phyloP scores from a whole-genome alignment of 2,797 vertebrate species.

The Spizella passerina region DNA sequence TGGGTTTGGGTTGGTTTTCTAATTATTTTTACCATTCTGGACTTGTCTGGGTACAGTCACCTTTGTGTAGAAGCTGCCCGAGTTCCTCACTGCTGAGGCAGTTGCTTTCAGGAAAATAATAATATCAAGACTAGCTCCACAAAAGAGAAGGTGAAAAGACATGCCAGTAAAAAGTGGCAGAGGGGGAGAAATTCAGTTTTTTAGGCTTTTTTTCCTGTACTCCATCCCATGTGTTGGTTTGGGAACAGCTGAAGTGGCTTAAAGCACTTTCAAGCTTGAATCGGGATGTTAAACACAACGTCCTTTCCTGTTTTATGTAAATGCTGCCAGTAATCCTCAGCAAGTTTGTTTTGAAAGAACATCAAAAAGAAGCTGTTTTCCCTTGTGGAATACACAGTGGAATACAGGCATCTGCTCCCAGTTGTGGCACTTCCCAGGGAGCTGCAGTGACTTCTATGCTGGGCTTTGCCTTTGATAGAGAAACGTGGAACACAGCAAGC shows the following conservation, averaged over 20 bases:
- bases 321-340: neutral
- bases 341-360: neutral
- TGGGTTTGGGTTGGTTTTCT: neutral
- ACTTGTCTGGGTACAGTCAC: neutral
- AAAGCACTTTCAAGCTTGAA: neutral
- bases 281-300: neutral
- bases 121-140: neutral
- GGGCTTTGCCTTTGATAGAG: conserved; percentile 4
- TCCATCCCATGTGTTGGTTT: neutral
- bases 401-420: neutral
- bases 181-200: accelerated
- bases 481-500: neutral
- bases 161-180: neutral
- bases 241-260: neutral
- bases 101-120: neutral
- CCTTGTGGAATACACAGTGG: neutral
- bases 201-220: neutral
- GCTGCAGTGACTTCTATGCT: neutral
- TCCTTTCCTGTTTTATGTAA: neutral
- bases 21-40: neutral
- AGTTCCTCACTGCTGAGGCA: neutral
- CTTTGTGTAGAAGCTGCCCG: neutral
- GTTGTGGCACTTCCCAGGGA: neutral
- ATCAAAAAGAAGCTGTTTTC: neutral
- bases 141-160: neutral